These are phyloP conservation scores for Caenorhabditis sulstoni DNA, from an alignment of 2,888 invertebrate species.

Conservation along the genomic window DNA sequence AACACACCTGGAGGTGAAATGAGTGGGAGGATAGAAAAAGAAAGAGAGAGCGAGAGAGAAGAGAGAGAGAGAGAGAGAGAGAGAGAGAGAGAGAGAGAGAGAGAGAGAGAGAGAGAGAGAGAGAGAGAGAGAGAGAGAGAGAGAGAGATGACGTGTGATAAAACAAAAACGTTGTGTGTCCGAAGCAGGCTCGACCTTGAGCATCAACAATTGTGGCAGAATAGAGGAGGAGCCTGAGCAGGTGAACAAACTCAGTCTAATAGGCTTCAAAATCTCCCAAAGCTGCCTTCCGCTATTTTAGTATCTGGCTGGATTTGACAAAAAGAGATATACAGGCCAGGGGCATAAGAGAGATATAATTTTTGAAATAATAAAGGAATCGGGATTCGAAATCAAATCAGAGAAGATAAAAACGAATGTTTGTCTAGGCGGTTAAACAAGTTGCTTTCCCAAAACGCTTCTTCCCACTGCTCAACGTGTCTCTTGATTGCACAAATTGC, in stretches of 20 bases:
- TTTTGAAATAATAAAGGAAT: too few species aligned
- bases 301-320: too few species aligned
- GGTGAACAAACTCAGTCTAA: constrained; percentile 44
- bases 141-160: constrained; percentile 38
- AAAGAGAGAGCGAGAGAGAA: too few species aligned
- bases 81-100: too few species aligned
- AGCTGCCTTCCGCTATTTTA: too few species aligned
- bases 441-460: background rate
- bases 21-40: background rate
- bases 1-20: background rate
- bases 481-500: too few species aligned
- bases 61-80: too few species aligned
- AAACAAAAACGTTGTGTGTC: constrained; percentile 30
- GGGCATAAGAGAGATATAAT: too few species aligned
- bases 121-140: too few species aligned
- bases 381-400: background rate
- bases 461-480: background rate
- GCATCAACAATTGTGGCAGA: constrained; percentile 38
- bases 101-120: too few species aligned
- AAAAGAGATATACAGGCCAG: too few species aligned
- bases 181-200: constrained; percentile 18
- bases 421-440: background rate
- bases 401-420: background rate
- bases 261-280: too few species aligned
- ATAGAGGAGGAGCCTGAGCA: constrained; percentile 5